Conservation (phyloP, 2,888 invertebrate species). For the Smittia sp. region DNA sequence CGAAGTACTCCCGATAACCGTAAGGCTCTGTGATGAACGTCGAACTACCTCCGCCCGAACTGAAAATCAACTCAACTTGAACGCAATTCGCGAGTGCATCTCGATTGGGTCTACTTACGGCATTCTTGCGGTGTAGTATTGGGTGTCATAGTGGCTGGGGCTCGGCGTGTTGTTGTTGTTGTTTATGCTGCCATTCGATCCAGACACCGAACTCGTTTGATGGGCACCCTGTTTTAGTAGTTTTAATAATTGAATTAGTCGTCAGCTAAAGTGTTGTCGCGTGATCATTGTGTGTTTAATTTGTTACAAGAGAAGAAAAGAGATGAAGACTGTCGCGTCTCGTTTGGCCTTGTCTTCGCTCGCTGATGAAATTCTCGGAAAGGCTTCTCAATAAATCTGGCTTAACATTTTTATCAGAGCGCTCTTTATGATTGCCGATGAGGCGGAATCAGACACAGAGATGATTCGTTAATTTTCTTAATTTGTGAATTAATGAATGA, state of each 20-base stretch:
- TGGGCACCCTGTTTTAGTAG: constrained; percentile 48
- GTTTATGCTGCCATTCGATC: constrained; percentile 48
- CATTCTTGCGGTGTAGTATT: constrained; percentile 52
- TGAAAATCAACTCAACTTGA: constrained; percentile 25
- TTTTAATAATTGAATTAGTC: constrained; percentile 21
- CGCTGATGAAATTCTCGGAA: not conserved
- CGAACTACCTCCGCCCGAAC: constrained; percentile 47
- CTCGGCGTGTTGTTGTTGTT: constrained; percentile 53
- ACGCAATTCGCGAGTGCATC: not conserved
- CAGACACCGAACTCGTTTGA: constrained; percentile 47
- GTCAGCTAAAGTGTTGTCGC: not conserved
- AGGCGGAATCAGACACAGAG: not conserved
- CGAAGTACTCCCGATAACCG: constrained; percentile 74
- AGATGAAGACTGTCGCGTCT: not conserved
- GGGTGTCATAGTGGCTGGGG: constrained; percentile 53
- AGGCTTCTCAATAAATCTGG: not conserved
- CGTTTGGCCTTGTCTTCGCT: not conserved
- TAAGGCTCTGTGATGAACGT: constrained; percentile 71
- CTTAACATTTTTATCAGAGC: not conserved
- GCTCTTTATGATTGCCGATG: too few relatives aligned
- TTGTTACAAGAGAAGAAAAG: constrained; percentile 19
- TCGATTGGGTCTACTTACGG: constrained; percentile 42
- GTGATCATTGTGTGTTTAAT: not conserved
- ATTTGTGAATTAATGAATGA: constrained; percentile 21
- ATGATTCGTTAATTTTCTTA: not conserved